A percentile compares a stretch with the other conserved stretches of the same genome.
phyloP scores from a whole-genome alignment of 2,888 invertebrate genomes.

The Ochropacha duplaris region DNA sequence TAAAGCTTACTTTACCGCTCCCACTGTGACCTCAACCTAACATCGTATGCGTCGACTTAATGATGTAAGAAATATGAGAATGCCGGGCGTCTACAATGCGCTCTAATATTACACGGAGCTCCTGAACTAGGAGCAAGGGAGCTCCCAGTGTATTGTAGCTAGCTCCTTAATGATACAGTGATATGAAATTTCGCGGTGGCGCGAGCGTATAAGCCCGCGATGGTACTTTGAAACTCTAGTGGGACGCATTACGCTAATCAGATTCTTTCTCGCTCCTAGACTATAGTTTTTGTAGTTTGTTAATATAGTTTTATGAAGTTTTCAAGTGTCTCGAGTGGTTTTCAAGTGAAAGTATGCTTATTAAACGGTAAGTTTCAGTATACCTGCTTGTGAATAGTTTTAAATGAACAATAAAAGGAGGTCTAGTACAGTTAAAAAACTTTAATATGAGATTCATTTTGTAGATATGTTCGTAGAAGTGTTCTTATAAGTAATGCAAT shows the following conservation, averaged over 20 bases:
- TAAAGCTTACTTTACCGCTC: not conserved
- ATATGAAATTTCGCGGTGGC: slow-evolving; percentile 29
- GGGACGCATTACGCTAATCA: not conserved
- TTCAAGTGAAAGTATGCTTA: not conserved
- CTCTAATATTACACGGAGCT: slow-evolving; percentile 36
- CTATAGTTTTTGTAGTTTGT: not conserved
- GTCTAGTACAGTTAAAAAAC: not conserved
- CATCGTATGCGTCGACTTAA: slow-evolving; percentile 50
- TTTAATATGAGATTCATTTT: no score
- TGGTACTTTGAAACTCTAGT: not conserved
- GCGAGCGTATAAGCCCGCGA: not conserved
- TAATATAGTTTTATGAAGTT: not conserved
- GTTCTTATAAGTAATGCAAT: no score
- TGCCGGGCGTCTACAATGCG: slow-evolving; percentile 42
- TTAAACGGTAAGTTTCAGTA: not conserved
- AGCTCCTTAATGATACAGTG: slow-evolving; percentile 32
- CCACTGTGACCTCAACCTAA: slow-evolving; percentile 3
- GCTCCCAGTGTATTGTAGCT: not conserved
- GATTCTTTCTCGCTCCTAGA: not conserved
- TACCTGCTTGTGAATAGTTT: not conserved
- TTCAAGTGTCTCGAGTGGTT: not conserved
- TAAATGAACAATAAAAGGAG: not conserved
- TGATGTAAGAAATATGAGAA: slow-evolving; percentile 73
- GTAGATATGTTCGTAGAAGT: no score
- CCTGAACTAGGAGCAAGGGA: not conserved